Evolutionary conservation across 1,140 invertebrate species (phyloP).

Genomic region (Lucilia sericata): DNA sequence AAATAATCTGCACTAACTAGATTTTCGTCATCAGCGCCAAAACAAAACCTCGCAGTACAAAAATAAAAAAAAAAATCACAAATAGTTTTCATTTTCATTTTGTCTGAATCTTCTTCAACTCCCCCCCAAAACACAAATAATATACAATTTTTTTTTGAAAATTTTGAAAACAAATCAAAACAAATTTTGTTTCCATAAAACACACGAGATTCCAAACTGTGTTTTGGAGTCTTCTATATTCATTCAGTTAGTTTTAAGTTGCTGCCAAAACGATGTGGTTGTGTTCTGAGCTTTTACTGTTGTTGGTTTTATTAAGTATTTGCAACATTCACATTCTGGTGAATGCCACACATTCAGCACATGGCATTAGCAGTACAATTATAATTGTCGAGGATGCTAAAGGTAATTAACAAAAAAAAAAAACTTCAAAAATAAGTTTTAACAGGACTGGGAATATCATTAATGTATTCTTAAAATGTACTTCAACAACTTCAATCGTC

Average conservation of each 20-base stretch:
- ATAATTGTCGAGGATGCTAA: constrained; percentile 67
- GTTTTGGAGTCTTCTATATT: background rate
- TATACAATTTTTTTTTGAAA: no score
- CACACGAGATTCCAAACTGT: no score
- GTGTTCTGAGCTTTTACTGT: background rate
- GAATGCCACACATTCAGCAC: constrained; percentile 31
- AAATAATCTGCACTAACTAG: no score
- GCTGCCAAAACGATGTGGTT: constrained; percentile 42
- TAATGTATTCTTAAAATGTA: no score
- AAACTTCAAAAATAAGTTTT: no score
- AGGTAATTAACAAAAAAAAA: constrained; percentile 52
- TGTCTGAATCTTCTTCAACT: constrained; percentile 8
- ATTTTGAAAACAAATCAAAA: no score
- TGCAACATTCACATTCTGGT: constrained; percentile 14
- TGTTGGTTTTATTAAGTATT: constrained; percentile 7
- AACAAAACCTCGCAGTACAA: no score
- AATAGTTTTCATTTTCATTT: background rate
- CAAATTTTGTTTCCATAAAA: no score
- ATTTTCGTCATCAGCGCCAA: background rate
- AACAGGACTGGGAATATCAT: no score
- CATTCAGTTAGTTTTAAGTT: background rate
- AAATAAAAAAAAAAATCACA: no score
- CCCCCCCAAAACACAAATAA: no score
- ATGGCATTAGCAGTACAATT: constrained; percentile 60
- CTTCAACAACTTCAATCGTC: no score